Evolutionary conservation across 2,113 vertebrate genomes (phyloP), one percentile per base, ranked within the genome.

Genomic region (Coptodon rendalli): DNA sequence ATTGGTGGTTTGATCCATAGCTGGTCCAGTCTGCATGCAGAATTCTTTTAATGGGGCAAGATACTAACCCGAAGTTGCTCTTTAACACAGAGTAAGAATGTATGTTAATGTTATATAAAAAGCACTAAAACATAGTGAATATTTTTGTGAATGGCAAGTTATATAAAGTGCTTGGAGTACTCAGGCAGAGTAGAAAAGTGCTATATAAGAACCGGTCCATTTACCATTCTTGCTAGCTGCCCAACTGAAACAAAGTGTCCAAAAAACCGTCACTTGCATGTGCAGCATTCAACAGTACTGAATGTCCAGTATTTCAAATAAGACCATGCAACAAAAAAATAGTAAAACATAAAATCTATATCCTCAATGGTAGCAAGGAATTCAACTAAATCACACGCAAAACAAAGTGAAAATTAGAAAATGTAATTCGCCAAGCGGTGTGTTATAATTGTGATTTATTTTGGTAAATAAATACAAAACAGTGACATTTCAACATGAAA

Each of bases 401-500:
- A 6, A 52, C 17, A n/a, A 52, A 50, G 27, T 50, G 48, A 34
- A 78, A 50, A 34, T 13, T 13, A n/a, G 29, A 34, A 78, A 31
- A 78, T 78, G 16, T 52, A 78, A 57, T 45, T 34, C n/a, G 84
- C 76, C 24, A 57, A 57, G 16, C 5, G 13, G 38, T 14, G 16
- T 91, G 90, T 91, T 87, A 52, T 87, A 91, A 93, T 80, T 88
- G 59, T 52, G 53, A 40, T 96, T 96, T 95, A 95, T 95, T 96
- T 94, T 92, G 87, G 57, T 93, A 96, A 93, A 94, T 94, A 91
- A 94, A 93, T 96, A 96, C 93, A 96, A 95, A 96, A 95, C 94
- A 93, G 87, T 91, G 73, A 95, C 91, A 86, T 92, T 83, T 84
- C 22, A 91, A 92, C 91, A 93, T 90, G 89, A 94, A 96, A 94